phyloP scores from a whole-genome alignment of 2,113 vertebrate species.

The Eulemur rufifrons region DNA sequence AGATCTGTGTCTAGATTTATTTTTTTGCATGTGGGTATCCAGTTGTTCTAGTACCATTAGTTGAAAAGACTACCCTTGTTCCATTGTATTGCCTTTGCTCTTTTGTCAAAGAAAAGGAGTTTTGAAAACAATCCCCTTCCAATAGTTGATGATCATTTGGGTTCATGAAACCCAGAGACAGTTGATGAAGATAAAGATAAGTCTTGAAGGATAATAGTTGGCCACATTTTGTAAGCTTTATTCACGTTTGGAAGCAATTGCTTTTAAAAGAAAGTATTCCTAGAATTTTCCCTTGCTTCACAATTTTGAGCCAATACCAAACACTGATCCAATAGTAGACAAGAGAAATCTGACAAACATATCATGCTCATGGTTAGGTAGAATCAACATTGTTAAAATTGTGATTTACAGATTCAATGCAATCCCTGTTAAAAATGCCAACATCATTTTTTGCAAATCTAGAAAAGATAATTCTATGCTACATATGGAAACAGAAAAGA shows the following conservation, averaged over 20 bases:
- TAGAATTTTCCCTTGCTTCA: neutral
- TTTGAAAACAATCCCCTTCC: neutral
- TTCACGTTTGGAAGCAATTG: neutral
- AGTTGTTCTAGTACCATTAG: neutral
- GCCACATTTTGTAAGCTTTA: neutral
- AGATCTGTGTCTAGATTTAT: neutral
- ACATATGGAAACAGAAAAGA: too few species aligned
- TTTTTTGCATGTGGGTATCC: neutral
- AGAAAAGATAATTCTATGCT: too few species aligned
- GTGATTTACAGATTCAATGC: too few species aligned
- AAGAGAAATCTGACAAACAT: neutral
- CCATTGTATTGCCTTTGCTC: neutral
- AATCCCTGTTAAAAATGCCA: too few species aligned
- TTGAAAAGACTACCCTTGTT: neutral
- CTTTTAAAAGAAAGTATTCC: neutral
- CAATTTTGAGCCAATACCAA: neutral
- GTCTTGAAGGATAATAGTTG: neutral
- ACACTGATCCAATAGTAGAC: neutral
- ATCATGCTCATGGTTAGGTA: neutral
- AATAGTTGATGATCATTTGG: neutral
- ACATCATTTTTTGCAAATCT: too few species aligned
- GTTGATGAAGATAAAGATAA: neutral
- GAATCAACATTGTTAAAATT: neutral
- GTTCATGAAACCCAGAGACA: neutral
- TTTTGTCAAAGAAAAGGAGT: neutral